A percentile compares a stretch with the other conserved stretches of the same genome.
Evolutionary conservation across 2,113 vertebrate genomes (phyloP).

Genomic region (Emydura subglobosa): DNA sequence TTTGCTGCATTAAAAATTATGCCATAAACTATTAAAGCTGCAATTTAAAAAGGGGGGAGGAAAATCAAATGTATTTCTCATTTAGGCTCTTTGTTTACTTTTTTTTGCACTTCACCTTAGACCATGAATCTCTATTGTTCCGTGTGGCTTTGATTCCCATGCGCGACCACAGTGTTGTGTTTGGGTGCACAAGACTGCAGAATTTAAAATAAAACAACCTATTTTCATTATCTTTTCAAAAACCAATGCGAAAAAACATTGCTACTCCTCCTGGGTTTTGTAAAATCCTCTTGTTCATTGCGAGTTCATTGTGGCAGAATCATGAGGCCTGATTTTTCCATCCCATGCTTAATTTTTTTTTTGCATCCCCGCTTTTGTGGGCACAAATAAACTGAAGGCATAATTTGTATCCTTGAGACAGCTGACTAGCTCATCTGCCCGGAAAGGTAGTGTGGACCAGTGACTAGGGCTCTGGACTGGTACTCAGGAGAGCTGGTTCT

Average conservation of each 20-base stretch:
- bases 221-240: slow-evolving; percentile 50
- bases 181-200: neutral
- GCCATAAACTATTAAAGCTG: slow-evolving; percentile 36
- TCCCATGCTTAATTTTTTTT: slow-evolving; percentile 19
- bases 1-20: slow-evolving; percentile 60
- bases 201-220: neutral
- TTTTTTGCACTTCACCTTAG: slow-evolving; percentile 58
- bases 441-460: neutral
- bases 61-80: neutral
- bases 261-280: slow-evolving; percentile 39
- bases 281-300: slow-evolving; percentile 16
- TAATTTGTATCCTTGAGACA: neutral
- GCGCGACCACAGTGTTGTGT: slow-evolving; percentile 23
- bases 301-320: neutral
- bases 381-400: neutral
- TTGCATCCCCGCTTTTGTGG: slow-evolving; percentile 11
- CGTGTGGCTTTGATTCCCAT: slow-evolving; percentile 30
- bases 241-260: neutral
- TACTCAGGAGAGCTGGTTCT: neutral
- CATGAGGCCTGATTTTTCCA: neutral
- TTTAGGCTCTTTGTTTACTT: neutral
- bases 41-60: neutral
- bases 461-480: slow-evolving; percentile 28
- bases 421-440: neutral
- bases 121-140: slow-evolving; percentile 33